These are phyloP conservation scores for Hirtodrosophila cameraria DNA, from an alignment of 2,888 invertebrate genomes.

Conservation along the genomic window DNA sequence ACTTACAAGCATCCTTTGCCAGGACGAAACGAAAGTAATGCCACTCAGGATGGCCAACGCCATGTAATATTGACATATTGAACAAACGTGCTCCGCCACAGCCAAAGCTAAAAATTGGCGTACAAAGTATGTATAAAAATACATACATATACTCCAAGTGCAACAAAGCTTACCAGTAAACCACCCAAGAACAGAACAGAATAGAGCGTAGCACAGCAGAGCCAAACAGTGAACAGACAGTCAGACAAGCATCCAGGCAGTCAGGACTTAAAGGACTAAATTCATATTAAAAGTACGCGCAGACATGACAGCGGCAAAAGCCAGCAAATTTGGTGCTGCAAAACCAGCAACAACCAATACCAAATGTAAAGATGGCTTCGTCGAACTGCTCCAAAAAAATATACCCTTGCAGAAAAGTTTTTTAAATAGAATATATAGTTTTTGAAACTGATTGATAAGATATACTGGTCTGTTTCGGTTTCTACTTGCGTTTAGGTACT, in stretches of 20 bases:
- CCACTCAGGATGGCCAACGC: conserved; percentile 65
- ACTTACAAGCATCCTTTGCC: conserved; percentile 63
- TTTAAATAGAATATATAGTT: too few relatives aligned
- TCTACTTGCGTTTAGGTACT: too few relatives aligned
- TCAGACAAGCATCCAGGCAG: conserved; percentile 35
- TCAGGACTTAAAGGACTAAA: conserved; percentile 76
- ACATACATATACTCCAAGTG: conserved; percentile 38
- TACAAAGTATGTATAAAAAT: conserved; percentile 25
- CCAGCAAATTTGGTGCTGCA: conserved; percentile 24
- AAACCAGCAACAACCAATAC: conserved; percentile 30
- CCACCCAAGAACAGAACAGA: not conserved
- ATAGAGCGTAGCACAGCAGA: not conserved
- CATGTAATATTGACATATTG: conserved; percentile 80
- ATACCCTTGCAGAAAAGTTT: too few relatives aligned
- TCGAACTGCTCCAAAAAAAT: too few relatives aligned
- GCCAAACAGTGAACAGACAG: conserved; percentile 5
- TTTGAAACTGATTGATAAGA: too few relatives aligned
- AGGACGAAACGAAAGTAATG: conserved; percentile 54
- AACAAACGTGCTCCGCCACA: conserved; percentile 67
- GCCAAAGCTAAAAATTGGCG: conserved; percentile 58
- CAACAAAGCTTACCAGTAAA: conserved; percentile 47
- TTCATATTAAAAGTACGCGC: conserved; percentile 77
- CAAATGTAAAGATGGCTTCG: too few relatives aligned
- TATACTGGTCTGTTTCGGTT: too few relatives aligned
- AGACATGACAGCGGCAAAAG: conserved; percentile 72